Percentiles rank a stretch among this genome's conserved stretches.
Conservation (phyloP, 1,140 invertebrate genomes). For the Lasaia peninsularis region DNA sequence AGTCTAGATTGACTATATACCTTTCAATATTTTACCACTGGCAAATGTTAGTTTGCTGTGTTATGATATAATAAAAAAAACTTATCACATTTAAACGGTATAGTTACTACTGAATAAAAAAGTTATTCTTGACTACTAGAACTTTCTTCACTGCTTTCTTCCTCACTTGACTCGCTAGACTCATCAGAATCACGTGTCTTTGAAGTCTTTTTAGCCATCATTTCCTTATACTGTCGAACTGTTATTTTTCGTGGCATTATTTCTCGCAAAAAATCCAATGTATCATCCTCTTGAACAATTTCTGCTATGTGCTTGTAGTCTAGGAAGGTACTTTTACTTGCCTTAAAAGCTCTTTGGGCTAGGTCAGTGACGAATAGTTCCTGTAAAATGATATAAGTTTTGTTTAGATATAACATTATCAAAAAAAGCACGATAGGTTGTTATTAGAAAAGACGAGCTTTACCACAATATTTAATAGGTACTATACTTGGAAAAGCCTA, state of each 20-base stretch:
- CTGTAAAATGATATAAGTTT: slow-evolving; percentile 35
- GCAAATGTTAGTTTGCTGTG: no score
- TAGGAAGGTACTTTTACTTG: slow-evolving; percentile 61
- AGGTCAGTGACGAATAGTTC: slow-evolving; percentile 82
- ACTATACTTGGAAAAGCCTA: no score
- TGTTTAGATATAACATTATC: slow-evolving; percentile 17
- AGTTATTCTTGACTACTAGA: slow-evolving; percentile 29
- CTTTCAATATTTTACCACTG: no score
- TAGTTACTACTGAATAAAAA: not conserved
- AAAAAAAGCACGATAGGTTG: no score
- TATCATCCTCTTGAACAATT: slow-evolving; percentile 82
- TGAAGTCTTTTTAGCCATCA: slow-evolving; percentile 79
- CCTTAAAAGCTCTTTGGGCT: slow-evolving; percentile 79
- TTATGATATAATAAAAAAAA: no score
- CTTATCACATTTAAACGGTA: no score
- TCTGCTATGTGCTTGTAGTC: slow-evolving; percentile 85
- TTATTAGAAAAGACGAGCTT: slow-evolving; percentile 5
- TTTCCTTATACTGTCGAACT: slow-evolving; percentile 81
- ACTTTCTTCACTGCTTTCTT: slow-evolving; percentile 51
- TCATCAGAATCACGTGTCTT: slow-evolving; percentile 53
- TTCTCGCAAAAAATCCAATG: slow-evolving; percentile 82
- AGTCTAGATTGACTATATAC: no score
- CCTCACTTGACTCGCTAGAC: slow-evolving; percentile 55
- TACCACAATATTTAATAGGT: no score
- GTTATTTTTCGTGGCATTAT: slow-evolving; percentile 86